A percentile compares a stretch with the other conserved stretches of the same genome.
These are phyloP conservation scores for Myopa testacea DNA, from an alignment of 2,888 invertebrate species.

Conservation along the genomic window DNA sequence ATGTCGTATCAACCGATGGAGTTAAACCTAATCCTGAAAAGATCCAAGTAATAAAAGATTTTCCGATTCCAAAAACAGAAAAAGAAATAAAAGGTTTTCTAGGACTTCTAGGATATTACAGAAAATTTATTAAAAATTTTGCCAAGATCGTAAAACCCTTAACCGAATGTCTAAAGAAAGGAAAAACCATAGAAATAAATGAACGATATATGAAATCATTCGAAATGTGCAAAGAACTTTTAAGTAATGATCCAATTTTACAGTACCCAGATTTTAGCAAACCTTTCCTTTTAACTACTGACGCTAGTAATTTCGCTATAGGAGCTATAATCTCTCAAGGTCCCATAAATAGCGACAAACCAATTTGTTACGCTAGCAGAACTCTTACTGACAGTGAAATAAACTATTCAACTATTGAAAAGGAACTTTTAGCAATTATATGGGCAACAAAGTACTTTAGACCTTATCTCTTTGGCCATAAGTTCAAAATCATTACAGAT, in stretches of 20 bases:
- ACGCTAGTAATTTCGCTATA: slow-evolving; percentile 4
- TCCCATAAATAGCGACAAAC: background rate
- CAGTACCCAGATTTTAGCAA: slow-evolving; percentile 15
- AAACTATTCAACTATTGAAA: slow-evolving; percentile 10
- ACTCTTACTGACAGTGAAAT: background rate
- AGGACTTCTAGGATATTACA: slow-evolving; percentile 6
- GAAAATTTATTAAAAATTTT: background rate
- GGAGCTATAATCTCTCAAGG: background rate
- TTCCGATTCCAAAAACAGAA: background rate
- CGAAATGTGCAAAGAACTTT: background rate
- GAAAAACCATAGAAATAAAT: background rate
- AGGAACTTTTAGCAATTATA: slow-evolving; percentile 7
- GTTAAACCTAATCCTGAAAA: slow-evolving; percentile 3
- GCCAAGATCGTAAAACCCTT: slow-evolving; percentile 1
- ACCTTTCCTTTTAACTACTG: slow-evolving; percentile 8
- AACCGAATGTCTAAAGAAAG: slow-evolving; percentile 4
- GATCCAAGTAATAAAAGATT: background rate
- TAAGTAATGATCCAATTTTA: slow-evolving; percentile 1
- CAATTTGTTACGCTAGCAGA: slow-evolving; percentile 1
- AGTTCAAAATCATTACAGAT: slow-evolving; percentile 13
- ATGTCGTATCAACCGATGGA: background rate
- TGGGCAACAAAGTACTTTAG: background rate
- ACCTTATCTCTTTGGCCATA: slow-evolving; percentile 48
- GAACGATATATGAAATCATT: background rate
- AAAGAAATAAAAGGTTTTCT: slow-evolving; percentile 5